A percentile compares a stretch with the other conserved stretches of the same genome.
Evolutionary conservation across 2,113 vertebrate genomes (phyloP).

Genomic region (Entosphenus tridentatus): DNA sequence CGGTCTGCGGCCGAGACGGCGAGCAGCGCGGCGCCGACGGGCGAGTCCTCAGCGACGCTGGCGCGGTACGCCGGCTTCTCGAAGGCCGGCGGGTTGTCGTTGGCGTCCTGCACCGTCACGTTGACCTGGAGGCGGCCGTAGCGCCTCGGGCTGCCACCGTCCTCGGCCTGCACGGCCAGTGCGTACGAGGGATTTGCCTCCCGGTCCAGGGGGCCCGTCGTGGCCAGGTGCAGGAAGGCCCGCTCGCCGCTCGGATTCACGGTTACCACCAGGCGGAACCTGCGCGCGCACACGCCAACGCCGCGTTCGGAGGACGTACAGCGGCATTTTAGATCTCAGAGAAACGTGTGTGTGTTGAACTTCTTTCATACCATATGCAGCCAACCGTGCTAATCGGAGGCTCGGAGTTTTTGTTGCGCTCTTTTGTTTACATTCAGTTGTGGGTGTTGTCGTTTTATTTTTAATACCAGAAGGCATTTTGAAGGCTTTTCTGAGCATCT

Average conservation of each 20-base stretch:
- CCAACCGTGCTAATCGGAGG: too few relatives aligned
- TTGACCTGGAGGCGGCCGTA: slow-evolving; percentile 83
- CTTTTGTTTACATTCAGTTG: too few relatives aligned
- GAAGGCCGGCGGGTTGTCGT: slow-evolving; percentile 76
- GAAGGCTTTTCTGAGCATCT: too few relatives aligned
- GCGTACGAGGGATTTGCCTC: slow-evolving; percentile 56
- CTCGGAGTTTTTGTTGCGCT: too few relatives aligned
- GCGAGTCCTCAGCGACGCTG: slow-evolving; percentile 57
- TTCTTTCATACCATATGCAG: too few relatives aligned
- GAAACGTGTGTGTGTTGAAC: too few relatives aligned
- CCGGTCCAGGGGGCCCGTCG: slow-evolving; percentile 62
- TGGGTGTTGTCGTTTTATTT: too few relatives aligned
- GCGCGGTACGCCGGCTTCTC: slow-evolving; percentile 51
- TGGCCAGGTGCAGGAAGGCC: slow-evolving; percentile 80
- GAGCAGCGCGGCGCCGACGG: slow-evolving; percentile 58
- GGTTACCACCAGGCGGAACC: slow-evolving; percentile 74
- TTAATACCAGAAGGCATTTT: too few relatives aligned
- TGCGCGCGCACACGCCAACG: background rate
- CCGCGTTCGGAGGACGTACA: too few relatives aligned
- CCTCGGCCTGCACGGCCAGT: slow-evolving; percentile 69
- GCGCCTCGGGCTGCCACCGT: slow-evolving; percentile 63
- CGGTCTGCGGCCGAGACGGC: slow-evolving; percentile 54
- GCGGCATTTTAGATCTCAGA: too few relatives aligned
- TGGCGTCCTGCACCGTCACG: slow-evolving; percentile 78
- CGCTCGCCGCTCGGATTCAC: slow-evolving; percentile 93